These are phyloP conservation scores for Rhynchonema sp. DNA, from an alignment of 2,888 invertebrate genomes.

Conservation along the genomic window DNA sequence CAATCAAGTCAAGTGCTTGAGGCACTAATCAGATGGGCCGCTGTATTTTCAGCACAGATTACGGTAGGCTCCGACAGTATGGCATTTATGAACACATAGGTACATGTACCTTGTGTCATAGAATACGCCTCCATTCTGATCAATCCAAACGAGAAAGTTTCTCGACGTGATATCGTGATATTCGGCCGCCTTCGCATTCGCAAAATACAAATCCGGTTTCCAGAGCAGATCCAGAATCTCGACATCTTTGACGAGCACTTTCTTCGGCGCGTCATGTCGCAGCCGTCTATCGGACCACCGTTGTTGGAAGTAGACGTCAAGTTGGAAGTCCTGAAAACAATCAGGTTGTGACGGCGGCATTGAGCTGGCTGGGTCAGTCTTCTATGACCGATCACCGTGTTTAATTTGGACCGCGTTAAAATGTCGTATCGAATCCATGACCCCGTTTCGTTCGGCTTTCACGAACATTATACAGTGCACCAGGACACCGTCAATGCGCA, in stretches of 20 bases:
- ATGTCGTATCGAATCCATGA: too few species aligned
- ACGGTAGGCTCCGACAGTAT: not conserved
- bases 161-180: slow-evolving; percentile 22
- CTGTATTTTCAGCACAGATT: not conserved
- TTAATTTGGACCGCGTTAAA: too few species aligned
- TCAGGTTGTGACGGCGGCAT: too few species aligned
- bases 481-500: too few species aligned
- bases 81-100: not conserved
- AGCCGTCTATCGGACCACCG: slow-evolving; percentile 21
- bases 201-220: slow-evolving; percentile 23
- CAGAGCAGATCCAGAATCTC: slow-evolving; percentile 15
- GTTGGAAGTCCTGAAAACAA: slow-evolving; percentile 18
- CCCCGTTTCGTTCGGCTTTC: too few species aligned
- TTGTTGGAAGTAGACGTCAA: slow-evolving; percentile 26
- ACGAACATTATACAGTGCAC: too few species aligned
- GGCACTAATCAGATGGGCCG: too few species aligned
- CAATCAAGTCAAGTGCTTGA: too few species aligned
- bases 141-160: slow-evolving; percentile 25
- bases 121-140: slow-evolving; percentile 23
- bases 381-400: too few species aligned
- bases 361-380: too few species aligned
- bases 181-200: slow-evolving; percentile 19
- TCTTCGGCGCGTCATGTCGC: slow-evolving; percentile 19
- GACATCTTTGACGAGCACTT: slow-evolving; percentile 20
- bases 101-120: slow-evolving; percentile 14